Percentiles rank a stretch among this genome's conserved stretches.
Conservation (phyloP, 2,797 vertebrate species). For the Vireo griseus region DNA sequence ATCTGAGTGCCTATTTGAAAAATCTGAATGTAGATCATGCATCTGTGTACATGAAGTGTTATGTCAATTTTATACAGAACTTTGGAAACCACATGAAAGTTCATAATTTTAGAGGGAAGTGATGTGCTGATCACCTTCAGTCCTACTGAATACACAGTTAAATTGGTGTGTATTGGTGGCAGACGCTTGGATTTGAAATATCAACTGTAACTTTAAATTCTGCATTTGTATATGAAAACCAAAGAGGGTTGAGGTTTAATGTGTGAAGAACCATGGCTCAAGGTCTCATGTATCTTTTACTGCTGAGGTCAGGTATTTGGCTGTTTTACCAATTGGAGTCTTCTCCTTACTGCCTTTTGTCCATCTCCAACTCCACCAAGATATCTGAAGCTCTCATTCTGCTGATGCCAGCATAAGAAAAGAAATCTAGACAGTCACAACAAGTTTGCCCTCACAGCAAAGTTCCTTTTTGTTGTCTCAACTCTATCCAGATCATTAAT, state of each 20-base stretch:
- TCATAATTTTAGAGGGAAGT: not conserved
- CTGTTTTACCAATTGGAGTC: not conserved
- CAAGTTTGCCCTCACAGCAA: not conserved
- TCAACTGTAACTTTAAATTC: not conserved
- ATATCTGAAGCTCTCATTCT: not conserved
- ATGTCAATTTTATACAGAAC: not conserved
- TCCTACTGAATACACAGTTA: not conserved
- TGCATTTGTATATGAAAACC: not conserved
- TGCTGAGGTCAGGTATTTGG: not conserved
- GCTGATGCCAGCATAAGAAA: not conserved
- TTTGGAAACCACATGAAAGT: not conserved
- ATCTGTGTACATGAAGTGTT: not conserved
- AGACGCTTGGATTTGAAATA: not conserved
- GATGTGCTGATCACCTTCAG: not conserved
- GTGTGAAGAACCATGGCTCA: not conserved
- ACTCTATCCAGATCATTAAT: not conserved
- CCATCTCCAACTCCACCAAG: accelerated
- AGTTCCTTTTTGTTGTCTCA: not conserved
- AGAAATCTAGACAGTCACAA: not conserved
- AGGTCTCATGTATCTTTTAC: accelerated
- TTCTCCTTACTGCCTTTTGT: not conserved
- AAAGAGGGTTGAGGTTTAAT: not conserved
- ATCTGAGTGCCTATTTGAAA: not conserved
- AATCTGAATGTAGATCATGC: not conserved
- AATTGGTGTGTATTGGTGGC: not conserved